Evolutionary conservation across 2,888 invertebrate species (phyloP).

Genomic region (Hylaea fasciaria): DNA sequence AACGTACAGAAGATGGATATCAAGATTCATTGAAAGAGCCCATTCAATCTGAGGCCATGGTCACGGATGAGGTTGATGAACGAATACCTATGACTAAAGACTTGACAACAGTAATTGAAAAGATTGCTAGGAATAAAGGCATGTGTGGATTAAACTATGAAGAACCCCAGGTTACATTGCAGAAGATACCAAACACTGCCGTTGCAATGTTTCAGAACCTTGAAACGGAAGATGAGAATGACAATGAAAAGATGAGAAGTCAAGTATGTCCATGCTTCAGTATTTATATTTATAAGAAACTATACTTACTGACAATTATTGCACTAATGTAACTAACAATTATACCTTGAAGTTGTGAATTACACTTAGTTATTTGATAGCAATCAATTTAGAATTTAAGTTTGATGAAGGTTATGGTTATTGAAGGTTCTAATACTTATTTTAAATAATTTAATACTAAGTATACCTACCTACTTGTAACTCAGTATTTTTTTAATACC

Average conservation of each 20-base stretch:
- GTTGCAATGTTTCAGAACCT: constrained; percentile 88
- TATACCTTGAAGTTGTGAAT: background rate
- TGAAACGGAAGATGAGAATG: constrained; percentile 55
- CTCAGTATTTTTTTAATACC: no score
- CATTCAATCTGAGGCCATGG: constrained; percentile 43
- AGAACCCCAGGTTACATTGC: constrained; percentile 67
- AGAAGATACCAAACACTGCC: constrained; percentile 85
- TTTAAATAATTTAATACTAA: no score
- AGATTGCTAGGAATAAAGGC: constrained; percentile 70
- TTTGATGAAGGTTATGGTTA: background rate
- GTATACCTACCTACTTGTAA: no score
- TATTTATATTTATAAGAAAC: background rate
- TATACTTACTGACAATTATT: background rate
- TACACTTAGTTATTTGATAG: background rate
- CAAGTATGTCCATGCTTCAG: constrained; percentile 77
- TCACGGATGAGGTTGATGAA: constrained; percentile 55
- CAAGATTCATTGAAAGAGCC: constrained; percentile 65
- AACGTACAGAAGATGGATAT: constrained; percentile 76
- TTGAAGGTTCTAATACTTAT: no score
- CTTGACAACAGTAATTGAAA: constrained; percentile 83
- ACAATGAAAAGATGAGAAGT: constrained; percentile 81
- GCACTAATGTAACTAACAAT: background rate
- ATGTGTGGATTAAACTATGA: constrained; percentile 46
- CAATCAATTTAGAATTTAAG: constrained; percentile 2
- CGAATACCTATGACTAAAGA: constrained; percentile 80